These are phyloP conservation scores for Emmelina monodactyla DNA, from an alignment of 2,888 invertebrate genomes.

Conservation along the genomic window DNA sequence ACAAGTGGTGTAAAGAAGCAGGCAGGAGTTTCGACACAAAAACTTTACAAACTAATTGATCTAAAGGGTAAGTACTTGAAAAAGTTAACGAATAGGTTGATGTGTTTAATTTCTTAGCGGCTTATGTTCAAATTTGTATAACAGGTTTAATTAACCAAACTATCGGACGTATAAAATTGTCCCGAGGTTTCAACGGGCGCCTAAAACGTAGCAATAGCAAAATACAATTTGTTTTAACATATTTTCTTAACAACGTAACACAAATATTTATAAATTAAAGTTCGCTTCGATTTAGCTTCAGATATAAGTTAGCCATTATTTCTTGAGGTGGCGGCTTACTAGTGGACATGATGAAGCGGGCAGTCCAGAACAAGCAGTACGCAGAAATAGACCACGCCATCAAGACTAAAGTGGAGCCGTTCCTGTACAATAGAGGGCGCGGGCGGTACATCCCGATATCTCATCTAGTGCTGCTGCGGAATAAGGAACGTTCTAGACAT, in stretches of 20 bases:
- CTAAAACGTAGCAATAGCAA: too few relatives aligned
- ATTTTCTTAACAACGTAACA: too few relatives aligned
- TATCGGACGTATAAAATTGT: too few relatives aligned
- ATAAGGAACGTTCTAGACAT: conserved; percentile 83
- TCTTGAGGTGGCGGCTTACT: conserved; percentile 86
- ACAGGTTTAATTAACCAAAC: too few relatives aligned
- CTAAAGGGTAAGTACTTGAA: conserved; percentile 74
- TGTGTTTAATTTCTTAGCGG: too few relatives aligned
- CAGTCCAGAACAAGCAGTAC: conserved; percentile 87
- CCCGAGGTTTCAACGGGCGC: too few relatives aligned
- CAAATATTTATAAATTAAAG: too few relatives aligned
- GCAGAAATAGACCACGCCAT: conserved; percentile 93
- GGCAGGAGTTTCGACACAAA: conserved; percentile 83
- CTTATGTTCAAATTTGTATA: too few relatives aligned
- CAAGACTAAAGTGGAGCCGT: conserved; percentile 89
- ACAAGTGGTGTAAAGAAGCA: conserved; percentile 96
- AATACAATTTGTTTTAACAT: too few relatives aligned
- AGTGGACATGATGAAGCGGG: conserved; percentile 92
- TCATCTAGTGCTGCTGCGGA: conserved; percentile 85
- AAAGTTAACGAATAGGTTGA: conserved; percentile 1
- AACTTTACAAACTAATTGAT: conserved; percentile 88
- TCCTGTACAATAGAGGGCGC: conserved; percentile 91
- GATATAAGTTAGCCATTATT: neutral
- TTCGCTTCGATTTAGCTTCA: neutral
- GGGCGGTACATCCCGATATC: conserved; percentile 91